phyloP scores from a whole-genome alignment of 1,140 invertebrate genomes.

The Philopotamus ludificatus region DNA sequence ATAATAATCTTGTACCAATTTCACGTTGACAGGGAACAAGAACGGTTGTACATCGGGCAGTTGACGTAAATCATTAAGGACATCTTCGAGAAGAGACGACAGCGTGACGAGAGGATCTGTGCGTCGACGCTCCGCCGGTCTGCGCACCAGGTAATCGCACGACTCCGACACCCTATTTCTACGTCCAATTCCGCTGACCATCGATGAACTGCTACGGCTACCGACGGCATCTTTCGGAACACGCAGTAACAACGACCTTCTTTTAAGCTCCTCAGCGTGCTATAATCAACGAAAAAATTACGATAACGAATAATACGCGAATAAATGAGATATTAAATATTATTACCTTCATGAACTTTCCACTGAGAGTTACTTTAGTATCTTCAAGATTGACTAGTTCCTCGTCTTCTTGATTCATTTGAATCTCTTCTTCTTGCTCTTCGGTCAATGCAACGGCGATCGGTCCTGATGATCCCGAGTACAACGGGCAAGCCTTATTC shows the following conservation, averaged over 20 bases:
- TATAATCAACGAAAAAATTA: constrained; percentile 45
- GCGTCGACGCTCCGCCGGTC: constrained; percentile 87
- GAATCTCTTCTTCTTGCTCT: constrained; percentile 80
- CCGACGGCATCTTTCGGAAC: constrained; percentile 76
- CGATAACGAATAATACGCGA: no score
- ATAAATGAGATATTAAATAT: not conserved
- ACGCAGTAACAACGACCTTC: constrained; percentile 78
- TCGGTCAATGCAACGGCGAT: constrained; percentile 76
- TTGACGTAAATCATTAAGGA: constrained; percentile 91
- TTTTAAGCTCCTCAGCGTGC: constrained; percentile 79
- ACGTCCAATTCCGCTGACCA: constrained; percentile 57
- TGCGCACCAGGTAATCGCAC: constrained; percentile 91
- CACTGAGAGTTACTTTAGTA: constrained; percentile 81
- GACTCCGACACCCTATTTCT: constrained; percentile 71
- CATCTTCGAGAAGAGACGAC: constrained; percentile 87
- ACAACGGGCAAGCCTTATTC: constrained; percentile 94
- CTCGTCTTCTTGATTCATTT: constrained; percentile 75
- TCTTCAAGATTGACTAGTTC: constrained; percentile 91
- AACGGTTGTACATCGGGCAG: constrained; percentile 92
- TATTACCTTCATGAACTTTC: constrained; percentile 75
- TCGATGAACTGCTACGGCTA: constrained; percentile 59
- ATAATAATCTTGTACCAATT: constrained; percentile 92
- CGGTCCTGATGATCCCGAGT: constrained; percentile 68
- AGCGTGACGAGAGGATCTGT: constrained; percentile 96
- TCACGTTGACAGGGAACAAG: constrained; percentile 90